A percentile compares a stretch with the other conserved stretches of the same genome.
These are phyloP conservation scores for Thripadectes ignobilis DNA, from an alignment of 2,797 vertebrate genomes.

Conservation along the genomic window DNA sequence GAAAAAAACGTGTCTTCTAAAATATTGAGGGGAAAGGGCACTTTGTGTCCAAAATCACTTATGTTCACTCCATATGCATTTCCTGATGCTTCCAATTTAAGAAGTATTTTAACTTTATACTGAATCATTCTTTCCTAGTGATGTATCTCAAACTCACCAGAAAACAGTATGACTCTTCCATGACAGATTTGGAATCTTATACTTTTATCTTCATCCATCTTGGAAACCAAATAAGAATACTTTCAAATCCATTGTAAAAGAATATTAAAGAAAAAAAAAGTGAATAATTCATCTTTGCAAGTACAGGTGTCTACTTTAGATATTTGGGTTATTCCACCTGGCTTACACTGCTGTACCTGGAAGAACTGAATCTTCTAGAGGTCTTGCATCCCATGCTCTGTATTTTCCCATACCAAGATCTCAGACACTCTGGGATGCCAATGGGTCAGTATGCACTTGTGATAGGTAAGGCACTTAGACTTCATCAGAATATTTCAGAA, in stretches of 20 bases:
- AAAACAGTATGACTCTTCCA: background rate
- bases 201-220: background rate
- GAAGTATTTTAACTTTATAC: background rate
- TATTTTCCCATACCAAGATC: background rate
- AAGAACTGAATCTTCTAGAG: background rate
- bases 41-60: background rate
- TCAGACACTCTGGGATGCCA: background rate
- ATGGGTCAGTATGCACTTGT: background rate
- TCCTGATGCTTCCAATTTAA: background rate
- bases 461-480: background rate
- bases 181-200: background rate
- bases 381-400: background rate
- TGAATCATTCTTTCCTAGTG: background rate
- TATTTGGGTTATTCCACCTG: background rate
- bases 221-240: background rate
- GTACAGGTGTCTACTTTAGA: background rate
- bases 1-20: background rate
- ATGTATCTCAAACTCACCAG: background rate
- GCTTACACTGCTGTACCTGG: background rate
- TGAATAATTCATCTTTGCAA: background rate
- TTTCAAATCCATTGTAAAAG: background rate
- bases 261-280: background rate
- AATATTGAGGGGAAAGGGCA: background rate
- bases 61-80: background rate
- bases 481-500: background rate